Percentiles rank a stretch among this genome's conserved stretches.
These are phyloP conservation scores for Yponomeuta plumbellus DNA, from an alignment of 2,888 invertebrate species.

Conservation along the genomic window DNA sequence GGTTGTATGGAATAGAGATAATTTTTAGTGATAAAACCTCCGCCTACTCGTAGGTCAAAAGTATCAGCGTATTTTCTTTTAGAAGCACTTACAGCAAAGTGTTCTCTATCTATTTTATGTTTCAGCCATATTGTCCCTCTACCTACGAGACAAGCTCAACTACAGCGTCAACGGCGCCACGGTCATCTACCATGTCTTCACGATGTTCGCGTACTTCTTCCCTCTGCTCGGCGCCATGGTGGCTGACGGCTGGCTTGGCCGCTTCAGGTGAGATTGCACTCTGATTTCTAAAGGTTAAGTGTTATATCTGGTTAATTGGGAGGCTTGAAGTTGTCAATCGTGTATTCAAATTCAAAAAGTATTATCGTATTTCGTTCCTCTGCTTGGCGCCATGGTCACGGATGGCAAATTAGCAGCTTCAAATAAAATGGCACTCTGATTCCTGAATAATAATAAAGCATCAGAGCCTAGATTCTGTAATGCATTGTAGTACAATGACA, in stretches of 20 bases:
- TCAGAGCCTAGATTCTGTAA: too few species aligned
- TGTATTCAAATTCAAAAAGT: conserved; percentile 89
- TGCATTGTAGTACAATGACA: too few species aligned
- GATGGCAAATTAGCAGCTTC: conserved; percentile 95
- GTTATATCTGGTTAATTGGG: background rate
- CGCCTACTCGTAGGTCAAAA: too few species aligned
- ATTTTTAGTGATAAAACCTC: too few species aligned
- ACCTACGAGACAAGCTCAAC: conserved; percentile 86
- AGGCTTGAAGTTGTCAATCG: conserved; percentile 83
- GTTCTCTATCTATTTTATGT: conserved; percentile 25
- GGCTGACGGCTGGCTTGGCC: conserved; percentile 94
- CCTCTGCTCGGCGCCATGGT: conserved; percentile 94
- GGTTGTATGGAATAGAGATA: too few species aligned
- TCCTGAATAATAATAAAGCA: too few species aligned
- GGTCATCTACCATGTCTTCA: conserved; percentile 91
- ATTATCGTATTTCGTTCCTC: conserved; percentile 92
- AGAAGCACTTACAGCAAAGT: background rate
- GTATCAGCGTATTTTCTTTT: too few species aligned
- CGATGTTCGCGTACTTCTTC: conserved; percentile 92
- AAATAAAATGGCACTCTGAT: conserved; percentile 46
- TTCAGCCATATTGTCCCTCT: conserved; percentile 94
- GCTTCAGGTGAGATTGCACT: conserved; percentile 78
- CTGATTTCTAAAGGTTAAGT: background rate
- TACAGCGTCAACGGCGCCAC: conserved; percentile 86
- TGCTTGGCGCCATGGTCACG: conserved; percentile 94